Percentiles rank a stretch among this genome's conserved stretches.
phyloP scores from a whole-genome alignment of 2,888 invertebrate species.

The Pheosia tremula region DNA sequence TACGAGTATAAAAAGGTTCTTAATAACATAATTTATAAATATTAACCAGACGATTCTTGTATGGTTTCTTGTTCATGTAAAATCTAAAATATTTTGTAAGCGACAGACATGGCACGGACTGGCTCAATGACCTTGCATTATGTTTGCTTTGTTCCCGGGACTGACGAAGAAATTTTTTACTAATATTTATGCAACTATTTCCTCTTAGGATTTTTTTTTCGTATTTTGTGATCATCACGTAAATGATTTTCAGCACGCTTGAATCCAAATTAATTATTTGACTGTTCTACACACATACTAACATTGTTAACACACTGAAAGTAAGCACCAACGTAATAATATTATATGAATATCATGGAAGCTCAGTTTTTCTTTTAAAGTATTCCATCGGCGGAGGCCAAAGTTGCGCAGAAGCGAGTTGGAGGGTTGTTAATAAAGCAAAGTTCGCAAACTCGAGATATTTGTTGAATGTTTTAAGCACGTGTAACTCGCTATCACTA shows the following conservation, averaged over 20 bases:
- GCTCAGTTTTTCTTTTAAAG: not conserved
- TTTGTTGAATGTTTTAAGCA: slow-evolving; percentile 1
- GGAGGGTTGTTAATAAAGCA: slow-evolving; percentile 1
- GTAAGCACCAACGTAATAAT: not conserved
- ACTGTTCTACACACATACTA: too few species aligned
- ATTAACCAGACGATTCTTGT: not conserved
- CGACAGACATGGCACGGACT: not conserved
- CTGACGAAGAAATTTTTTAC: too few species aligned
- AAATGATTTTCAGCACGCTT: too few species aligned
- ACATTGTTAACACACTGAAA: too few species aligned
- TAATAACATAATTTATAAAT: not conserved
- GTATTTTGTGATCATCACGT: too few species aligned
- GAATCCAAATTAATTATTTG: too few species aligned
- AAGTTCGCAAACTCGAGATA: not conserved
- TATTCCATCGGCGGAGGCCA: not conserved
- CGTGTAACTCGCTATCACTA: not conserved
- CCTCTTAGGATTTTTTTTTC: too few species aligned
- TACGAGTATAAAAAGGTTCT: not conserved
- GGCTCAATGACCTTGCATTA: not conserved
- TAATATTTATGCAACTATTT: too few species aligned
- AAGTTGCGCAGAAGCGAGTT: slow-evolving; percentile 1
- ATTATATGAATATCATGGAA: not conserved
- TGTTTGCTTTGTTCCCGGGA: not conserved
- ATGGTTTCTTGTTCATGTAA: not conserved
- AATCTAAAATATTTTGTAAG: not conserved